phyloP scores from a whole-genome alignment of 2,113 vertebrate genomes.

The Vicugna pacos region DNA sequence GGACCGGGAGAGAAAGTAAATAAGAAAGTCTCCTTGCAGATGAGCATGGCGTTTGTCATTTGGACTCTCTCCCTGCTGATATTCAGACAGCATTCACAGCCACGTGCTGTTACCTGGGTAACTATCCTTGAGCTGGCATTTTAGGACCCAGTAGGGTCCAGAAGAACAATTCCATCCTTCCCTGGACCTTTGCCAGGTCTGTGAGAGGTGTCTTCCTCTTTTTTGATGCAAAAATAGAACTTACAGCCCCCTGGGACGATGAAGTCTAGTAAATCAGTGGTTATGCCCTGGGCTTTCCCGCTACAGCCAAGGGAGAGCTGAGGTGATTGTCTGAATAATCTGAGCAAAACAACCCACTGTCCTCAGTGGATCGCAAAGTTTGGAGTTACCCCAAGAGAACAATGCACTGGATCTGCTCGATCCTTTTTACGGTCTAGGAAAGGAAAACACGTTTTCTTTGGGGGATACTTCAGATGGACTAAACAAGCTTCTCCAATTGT shows the following conservation, averaged over 20 bases:
- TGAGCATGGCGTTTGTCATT: conserved; percentile 40
- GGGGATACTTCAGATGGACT: neutral
- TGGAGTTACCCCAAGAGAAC: conserved; percentile 17
- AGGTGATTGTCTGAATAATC: conserved; percentile 63
- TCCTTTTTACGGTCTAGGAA: conserved; percentile 18
- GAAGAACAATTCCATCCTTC: conserved; percentile 64
- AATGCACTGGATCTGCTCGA: neutral
- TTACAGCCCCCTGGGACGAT: neutral
- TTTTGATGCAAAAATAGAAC: conserved; percentile 56
- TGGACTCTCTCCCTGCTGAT: conserved; percentile 71
- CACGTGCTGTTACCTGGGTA: conserved; percentile 69
- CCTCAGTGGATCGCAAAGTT: conserved; percentile 1
- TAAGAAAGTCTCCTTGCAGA: conserved; percentile 82
- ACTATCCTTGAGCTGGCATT: conserved; percentile 61
- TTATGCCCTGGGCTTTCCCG: neutral
- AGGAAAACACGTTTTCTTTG: neutral
- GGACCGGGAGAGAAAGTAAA: conserved; percentile 79
- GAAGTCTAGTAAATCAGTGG: conserved; percentile 58
- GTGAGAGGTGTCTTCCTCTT: conserved; percentile 39
- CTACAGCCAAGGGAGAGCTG: conserved; percentile 26
- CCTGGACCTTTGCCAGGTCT: conserved; percentile 67
- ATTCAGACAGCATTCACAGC: conserved; percentile 64
- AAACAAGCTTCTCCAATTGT: neutral
- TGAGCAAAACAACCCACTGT: conserved; percentile 34
- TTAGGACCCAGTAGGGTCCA: conserved; percentile 68